Conservation (phyloP, 2,888 invertebrate species). For the Athalia rosae region DNA sequence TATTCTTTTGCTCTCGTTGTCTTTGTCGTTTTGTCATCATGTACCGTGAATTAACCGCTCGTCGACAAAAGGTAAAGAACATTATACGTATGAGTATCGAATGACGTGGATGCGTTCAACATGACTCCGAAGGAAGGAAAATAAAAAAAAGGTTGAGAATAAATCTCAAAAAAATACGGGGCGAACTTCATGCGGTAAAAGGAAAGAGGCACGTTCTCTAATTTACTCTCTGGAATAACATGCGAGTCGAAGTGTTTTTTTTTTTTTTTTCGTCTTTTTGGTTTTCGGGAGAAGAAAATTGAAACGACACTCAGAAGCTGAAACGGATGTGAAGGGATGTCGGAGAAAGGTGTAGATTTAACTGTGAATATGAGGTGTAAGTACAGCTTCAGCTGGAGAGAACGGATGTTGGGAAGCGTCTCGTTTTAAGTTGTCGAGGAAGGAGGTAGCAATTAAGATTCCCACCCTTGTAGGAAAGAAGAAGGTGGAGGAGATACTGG, state of each 20-base stretch:
- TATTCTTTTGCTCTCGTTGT: too few species aligned
- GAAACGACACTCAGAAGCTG: not conserved
- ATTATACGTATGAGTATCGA: too few species aligned
- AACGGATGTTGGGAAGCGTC: slow-evolving; percentile 31
- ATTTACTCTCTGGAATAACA: too few species aligned
- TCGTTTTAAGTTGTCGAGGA: slow-evolving; percentile 29
- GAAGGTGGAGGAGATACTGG: not conserved
- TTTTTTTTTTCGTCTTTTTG: too few species aligned
- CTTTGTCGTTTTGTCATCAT: too few species aligned
- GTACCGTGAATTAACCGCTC: too few species aligned
- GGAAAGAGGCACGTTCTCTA: too few species aligned
- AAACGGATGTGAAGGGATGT: not conserved
- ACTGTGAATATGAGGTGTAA: not conserved
- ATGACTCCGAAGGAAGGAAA: not conserved
- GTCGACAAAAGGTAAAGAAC: too few species aligned
- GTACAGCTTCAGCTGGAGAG: not conserved
- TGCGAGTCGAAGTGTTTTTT: too few species aligned
- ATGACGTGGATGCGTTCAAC: too few species aligned
- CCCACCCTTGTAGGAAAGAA: slow-evolving; percentile 8
- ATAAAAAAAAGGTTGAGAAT: not conserved
- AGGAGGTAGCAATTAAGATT: slow-evolving; percentile 40
- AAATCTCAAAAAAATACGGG: not conserved
- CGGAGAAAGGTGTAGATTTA: slow-evolving; percentile 2
- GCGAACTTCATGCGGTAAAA: too few species aligned
- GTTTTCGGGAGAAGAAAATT: not conserved